Conservation (phyloP, 2,888 invertebrate genomes). For the Tridacna gigas region DNA sequence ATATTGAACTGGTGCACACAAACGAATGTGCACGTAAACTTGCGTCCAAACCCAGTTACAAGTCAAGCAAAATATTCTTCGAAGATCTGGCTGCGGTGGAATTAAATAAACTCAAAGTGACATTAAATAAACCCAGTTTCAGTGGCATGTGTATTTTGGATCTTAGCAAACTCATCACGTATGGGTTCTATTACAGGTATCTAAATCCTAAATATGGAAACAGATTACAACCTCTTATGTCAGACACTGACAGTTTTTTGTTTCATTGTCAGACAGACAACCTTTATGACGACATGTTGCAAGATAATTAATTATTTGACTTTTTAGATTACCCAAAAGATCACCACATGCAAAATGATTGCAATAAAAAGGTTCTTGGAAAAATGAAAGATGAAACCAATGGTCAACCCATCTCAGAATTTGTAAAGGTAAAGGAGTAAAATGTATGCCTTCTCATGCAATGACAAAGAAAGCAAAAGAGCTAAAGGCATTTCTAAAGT, state of each 20-base stretch:
- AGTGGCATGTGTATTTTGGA: too few species aligned
- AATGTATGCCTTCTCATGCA: conserved; percentile 19
- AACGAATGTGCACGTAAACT: conserved; percentile 30
- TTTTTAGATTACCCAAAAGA: too few species aligned
- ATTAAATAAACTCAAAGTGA: conserved; percentile 27
- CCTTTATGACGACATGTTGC: conserved; percentile 28
- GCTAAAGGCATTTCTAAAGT: too few species aligned
- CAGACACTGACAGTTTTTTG: conserved; percentile 18
- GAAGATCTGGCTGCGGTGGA: conserved; percentile 47
- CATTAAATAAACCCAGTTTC: conserved; percentile 38
- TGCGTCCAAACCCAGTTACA: conserved; percentile 43
- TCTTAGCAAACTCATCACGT: conserved; percentile 83
- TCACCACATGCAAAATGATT: conserved; percentile 12
- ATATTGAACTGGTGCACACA: conserved; percentile 44
- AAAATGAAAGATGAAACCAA: too few species aligned
- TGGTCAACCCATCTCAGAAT: conserved; percentile 10
- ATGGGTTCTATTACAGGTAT: conserved; percentile 80
- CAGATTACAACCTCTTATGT: background rate
- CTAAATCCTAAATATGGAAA: conserved; percentile 71
- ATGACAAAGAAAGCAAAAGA: conserved; percentile 11
- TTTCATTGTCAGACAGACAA: conserved; percentile 26
- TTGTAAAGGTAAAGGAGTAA: conserved; percentile 26
- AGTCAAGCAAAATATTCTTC: too few species aligned
- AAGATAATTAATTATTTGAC: conserved; percentile 2
- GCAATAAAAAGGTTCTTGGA: conserved; percentile 20